Evolutionary conservation across 2,113 vertebrate species (phyloP), one percentile per base, ranked within the genome.

Genomic region (Cynoglossus semilaevis): DNA sequence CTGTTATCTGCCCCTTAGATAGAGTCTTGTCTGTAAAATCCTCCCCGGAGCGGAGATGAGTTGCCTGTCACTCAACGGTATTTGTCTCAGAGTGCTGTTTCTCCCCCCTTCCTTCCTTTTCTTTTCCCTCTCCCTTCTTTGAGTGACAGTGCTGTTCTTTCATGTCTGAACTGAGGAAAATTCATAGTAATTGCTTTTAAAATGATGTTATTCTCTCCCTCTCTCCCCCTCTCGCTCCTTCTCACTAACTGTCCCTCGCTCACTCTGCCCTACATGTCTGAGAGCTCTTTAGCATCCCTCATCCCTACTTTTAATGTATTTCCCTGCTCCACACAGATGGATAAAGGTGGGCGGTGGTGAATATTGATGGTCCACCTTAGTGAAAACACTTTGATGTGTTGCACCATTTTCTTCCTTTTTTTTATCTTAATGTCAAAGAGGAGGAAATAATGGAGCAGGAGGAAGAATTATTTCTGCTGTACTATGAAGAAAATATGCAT

Each of bases 141-240:
- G 86, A 87, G 82, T 88, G 89, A 86, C 82, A 86, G 85, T 79
- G 79, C 60, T 64, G 67, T 55, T 70, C 89, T 90, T 89, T 91
- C 85, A 90, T 85, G 86, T 89, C 82, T 89, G 86, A 89, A 88
- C 88, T 90, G 87, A 89, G 85, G 87, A 90, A 84, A 90, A 91
- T 90, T 91, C 84, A 87, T 81, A 85, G 85, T 90, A 90, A 91
- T 91, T 90, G 89, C 89, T 90, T 90, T 87, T 86, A 89, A 84
- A 85, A 87, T 81, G 72, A 85, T 84, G 77, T 86, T 85, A 84
- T 85, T 88, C 74, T 76, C 74, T 66, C 64, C 58, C 70, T 46
- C 55, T 51, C 50, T 56, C 48, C 74, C 40, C 44, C 60, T 50
- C 64, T 43, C 51, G 16, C 63, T 50, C 64, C 40, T 49, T n/a